Base-by-base conservation (phyloP, 1,140 invertebrate genomes). In the Melanaphis sacchari region DNA sequence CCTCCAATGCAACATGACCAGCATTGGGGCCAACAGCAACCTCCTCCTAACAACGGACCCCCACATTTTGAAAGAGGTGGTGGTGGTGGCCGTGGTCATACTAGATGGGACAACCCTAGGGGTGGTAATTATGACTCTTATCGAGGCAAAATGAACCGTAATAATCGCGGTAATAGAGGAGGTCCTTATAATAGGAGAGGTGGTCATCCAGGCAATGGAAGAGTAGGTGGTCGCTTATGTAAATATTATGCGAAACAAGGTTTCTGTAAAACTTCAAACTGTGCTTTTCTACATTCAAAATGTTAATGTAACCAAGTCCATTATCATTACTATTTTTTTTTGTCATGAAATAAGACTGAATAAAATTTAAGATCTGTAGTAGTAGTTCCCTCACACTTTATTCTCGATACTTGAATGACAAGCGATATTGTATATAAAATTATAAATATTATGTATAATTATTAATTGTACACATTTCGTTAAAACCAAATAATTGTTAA, bases 261-360 rank as follows among this genome's bases (percentile, higher is more conserved):
- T 85, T 93, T 93, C n/a, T 93, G 91, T 52, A 93, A 93, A 93
- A 93, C 91, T 93, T 49, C 91, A 15, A 93, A 93, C 6, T 93
- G 91, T 85, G 91, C 91, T 31, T 93, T 93, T 54, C 54, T 93
- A 54, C 91, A 93, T 85, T 93, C 91, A 85, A 93, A 93, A 93
- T 36, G 81, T 38, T 93, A 93, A 93, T 43, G 41, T 40, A 90
- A 76, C 46, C 46, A 5, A 49, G 43, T 38, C 52, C 8, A 43
- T 81, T 66, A 40, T 66, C 36, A 49, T 26, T 89, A 18, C 54
- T 90, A 43, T 88, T n/a, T 54, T 85, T 93, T 82, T 85, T 92
- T 92, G 91, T 24, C 38, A 31, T 82, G 81, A 54, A 93, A 84
- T 93, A 93, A 93, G 91, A 93, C 91, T 93, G 91, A 93, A 85